Conservation (phyloP, 2,797 vertebrate genomes). For the Xenops minutus region DNA sequence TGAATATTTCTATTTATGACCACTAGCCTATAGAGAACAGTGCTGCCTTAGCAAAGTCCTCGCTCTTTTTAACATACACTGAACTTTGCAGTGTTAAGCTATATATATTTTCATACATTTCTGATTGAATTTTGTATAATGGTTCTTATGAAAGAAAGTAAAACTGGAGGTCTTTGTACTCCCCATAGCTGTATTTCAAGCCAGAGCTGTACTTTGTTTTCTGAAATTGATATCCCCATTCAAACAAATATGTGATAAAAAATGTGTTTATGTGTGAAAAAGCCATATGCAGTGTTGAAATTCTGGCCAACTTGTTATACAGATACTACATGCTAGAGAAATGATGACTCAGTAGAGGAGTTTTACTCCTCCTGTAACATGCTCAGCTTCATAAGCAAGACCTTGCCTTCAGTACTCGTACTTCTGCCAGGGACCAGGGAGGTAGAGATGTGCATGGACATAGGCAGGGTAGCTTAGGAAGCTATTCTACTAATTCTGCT, state of each 20-base stretch:
- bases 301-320: constrained; percentile 38
- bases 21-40: background rate
- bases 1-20: constrained; percentile 4
- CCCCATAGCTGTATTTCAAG: background rate
- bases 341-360: constrained; percentile 20
- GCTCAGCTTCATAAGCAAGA: background rate
- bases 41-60: constrained; percentile 26
- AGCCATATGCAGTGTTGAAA: constrained; percentile 41
- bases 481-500: background rate
- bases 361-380: background rate
- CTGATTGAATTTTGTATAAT: background rate
- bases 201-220: constrained; percentile 29
- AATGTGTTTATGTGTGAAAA: constrained; percentile 59
- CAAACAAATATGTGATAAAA: constrained; percentile 43
- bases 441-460: background rate
- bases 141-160: background rate
- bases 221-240: constrained; percentile 9
- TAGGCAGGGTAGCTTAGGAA: background rate
- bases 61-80: background rate
- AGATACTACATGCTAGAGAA: background rate
- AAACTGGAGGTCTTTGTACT: background rate
- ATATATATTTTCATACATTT: background rate
- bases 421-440: background rate
- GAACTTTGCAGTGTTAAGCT: background rate
- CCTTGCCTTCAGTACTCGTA: background rate